Evolutionary conservation across 2,888 invertebrate genomes (phyloP), one percentile per base, ranked within the genome.

Genomic region (Ichneumoninae sp.): DNA sequence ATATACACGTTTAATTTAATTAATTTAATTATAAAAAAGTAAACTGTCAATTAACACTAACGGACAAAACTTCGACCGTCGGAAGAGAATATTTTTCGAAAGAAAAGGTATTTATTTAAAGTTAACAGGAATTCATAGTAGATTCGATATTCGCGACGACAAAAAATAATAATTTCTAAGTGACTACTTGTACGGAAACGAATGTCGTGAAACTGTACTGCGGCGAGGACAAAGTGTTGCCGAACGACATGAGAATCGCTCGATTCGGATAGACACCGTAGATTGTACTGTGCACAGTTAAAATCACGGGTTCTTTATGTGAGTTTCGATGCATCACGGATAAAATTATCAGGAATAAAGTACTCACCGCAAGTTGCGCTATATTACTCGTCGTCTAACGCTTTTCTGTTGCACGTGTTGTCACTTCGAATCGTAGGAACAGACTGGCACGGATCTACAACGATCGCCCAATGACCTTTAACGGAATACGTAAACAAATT

Each of bases 401-500:
- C 26, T 16, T 60, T 13, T 57, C 57, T 8, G 7, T 30, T 13
- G 10, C 13, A 5, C 16, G 10, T 57, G 40, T 10, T 8, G 22
- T 8, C 22, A 22, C 50, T 57, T 19, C 3, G 19, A 10, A 50
- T 13, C 4, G 4, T 36, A 57, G 2, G 13, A 57, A 40, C n/a
- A 13, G 19, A 30, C 19, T 44, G 7, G 19, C 26, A 16, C 1
- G 30, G 10, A 26, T 5, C 1, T 8, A 26, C 60, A n/a, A 13
- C 10, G 13, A 30, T 13, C 13, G 22, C 22, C 30, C 47, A 68
- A 66, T 66, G 66, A 73, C 73, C 80, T 80, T 44, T 22, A 44
- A 26, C 40, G 8, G 8, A 26, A 22, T 69, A 22, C 30, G 19
- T 60, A 73, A 81, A 81, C 74, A 81, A 26, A 69, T 81, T 75